Evolutionary conservation across 2,888 invertebrate genomes (phyloP), one percentile per base, ranked within the genome.

Genomic region (Netelia virgata): DNA sequence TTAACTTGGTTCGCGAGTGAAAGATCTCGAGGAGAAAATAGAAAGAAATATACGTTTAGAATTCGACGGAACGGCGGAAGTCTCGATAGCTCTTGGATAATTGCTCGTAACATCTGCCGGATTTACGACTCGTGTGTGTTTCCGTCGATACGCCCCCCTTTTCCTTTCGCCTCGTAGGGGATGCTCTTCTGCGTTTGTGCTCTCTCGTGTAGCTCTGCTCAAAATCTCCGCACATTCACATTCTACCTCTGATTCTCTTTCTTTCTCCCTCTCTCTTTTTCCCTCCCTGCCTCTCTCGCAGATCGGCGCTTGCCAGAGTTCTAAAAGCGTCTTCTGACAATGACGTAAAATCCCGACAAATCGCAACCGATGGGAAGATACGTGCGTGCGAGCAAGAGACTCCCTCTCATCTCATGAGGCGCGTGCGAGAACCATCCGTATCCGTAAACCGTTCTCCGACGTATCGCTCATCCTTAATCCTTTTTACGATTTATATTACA

Each of bases 281-380:
- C 55, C 55, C 57, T 23, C 41, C 36, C 84, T 85, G 84, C 87
- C 83, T 75, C 86, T 80, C 82, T 85, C 81, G 85, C 86, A 80
- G 59, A 85, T 70, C 83, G 73, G 87, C 88, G 89, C 89, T 89
- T 91, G 91, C 91, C 91, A 92, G 72, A 79, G 90, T 90, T 92
- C 92, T 92, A 92, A 92, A 92, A 92, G 88, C 91, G 92, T 92
- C 91, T 89, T 88, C 87, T 90, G 91, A 92, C 92, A 92, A 91
- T 92, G 92, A 92, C 92, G 92, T 89, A 92, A 91, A 91, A 91
- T 90, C 90, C 83, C 89, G 87, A 89, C 88, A 89, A 90, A 90
- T 91, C 88, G 89, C 85, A 84, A 69, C 78, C 78, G 75, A 82
- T 82, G 74, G 41, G 57, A 57, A 18, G 70, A 69, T 63, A 63